Conservation (phyloP, 2,113 vertebrate species). For the Cnemophilus loriae region DNA sequence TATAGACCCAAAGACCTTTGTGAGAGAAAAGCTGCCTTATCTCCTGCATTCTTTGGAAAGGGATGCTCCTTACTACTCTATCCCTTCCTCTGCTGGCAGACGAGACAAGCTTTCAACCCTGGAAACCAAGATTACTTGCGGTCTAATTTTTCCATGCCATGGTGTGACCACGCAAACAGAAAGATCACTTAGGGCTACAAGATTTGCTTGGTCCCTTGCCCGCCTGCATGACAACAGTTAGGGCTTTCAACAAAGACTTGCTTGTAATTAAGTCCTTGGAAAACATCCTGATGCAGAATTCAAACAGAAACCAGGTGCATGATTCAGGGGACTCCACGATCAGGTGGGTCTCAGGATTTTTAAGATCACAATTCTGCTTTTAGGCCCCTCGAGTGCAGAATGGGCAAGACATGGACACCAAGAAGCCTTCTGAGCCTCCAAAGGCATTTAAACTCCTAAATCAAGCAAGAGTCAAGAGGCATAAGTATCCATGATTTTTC, state of each 20-base stretch:
- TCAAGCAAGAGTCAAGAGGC: neutral
- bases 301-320: neutral
- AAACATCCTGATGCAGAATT: neutral
- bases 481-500: neutral
- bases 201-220: neutral
- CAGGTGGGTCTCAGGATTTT: neutral
- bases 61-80: neutral
- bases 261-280: neutral
- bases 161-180: neutral
- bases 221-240: neutral
- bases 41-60: neutral
- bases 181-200: neutral
- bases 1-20: neutral
- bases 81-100: neutral
- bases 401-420: neutral
- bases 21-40: conserved; percentile 11
- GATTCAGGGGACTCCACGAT: fast-evolving
- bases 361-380: neutral
- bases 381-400: neutral
- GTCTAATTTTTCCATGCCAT: neutral
- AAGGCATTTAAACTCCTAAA: neutral
- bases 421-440: neutral
- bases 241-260: neutral
- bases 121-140: neutral
- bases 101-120: neutral